Conservation (phyloP, 2,113 vertebrate genomes). For the Indicator maculatus region DNA sequence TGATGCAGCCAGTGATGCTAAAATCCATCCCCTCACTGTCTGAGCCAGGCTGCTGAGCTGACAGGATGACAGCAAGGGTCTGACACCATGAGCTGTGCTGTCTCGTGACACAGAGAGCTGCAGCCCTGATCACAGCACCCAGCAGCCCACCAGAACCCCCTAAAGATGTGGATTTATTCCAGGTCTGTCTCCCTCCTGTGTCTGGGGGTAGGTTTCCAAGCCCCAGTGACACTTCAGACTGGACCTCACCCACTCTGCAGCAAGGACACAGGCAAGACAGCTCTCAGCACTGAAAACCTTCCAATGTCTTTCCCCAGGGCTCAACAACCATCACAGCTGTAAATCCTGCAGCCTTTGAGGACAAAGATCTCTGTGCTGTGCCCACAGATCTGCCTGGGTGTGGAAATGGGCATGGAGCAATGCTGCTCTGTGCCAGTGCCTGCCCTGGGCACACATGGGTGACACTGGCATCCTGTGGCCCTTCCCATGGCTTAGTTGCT, state of each 20-base stretch:
- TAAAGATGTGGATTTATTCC: not conserved
- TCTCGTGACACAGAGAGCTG: fast-evolving
- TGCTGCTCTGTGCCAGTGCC: not conserved
- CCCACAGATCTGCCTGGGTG: not conserved
- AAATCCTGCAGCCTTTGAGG: not conserved
- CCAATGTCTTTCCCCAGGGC: not conserved
- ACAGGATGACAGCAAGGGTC: not conserved
- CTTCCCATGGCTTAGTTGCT: fast-evolving
- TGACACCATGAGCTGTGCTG: fast-evolving
- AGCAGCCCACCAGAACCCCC: not conserved
- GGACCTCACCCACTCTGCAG: not conserved
- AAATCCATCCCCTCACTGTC: not conserved
- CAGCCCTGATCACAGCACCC: not conserved
- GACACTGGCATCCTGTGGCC: fast-evolving
- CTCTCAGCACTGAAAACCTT: not conserved
- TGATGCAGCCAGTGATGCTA: fast-evolving
- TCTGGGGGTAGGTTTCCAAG: not conserved
- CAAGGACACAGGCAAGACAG: not conserved
- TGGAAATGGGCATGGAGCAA: fast-evolving
- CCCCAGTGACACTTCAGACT: not conserved
- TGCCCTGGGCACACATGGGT: fast-evolving
- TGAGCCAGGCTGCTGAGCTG: not conserved
- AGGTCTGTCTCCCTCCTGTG: fast-evolving
- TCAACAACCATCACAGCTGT: not conserved
- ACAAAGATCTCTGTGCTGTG: not conserved